These are phyloP conservation scores for Syngnathus scovelli DNA, from an alignment of 2,113 vertebrate genomes.

Conservation along the genomic window DNA sequence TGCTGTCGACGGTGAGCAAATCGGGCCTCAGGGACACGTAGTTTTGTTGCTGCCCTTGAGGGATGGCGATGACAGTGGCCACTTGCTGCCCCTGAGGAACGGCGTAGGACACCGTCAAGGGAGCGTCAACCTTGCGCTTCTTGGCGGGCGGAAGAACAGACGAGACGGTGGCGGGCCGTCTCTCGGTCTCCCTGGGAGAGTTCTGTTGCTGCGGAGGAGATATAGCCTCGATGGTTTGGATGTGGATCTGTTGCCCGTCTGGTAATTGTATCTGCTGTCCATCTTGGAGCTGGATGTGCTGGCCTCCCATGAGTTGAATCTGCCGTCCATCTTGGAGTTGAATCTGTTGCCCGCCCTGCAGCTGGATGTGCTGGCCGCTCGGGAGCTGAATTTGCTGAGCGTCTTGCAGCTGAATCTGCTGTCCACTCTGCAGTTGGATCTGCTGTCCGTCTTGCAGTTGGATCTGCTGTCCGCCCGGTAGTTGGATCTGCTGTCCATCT, in stretches of 20 bases:
- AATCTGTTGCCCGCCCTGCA: constrained; percentile 28
- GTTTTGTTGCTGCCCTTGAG: constrained; percentile 96
- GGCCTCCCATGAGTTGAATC: constrained; percentile 28
- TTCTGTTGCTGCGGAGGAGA: constrained; percentile 85
- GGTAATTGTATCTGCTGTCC: constrained; percentile 57
- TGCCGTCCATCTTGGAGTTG: constrained; percentile 32
- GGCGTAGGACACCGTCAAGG: constrained; percentile 91
- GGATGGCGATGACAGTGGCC: constrained; percentile 93
- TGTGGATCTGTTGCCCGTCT: constrained; percentile 90
- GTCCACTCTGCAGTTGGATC: constrained; percentile 27
- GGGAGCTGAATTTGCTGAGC: constrained; percentile 80
- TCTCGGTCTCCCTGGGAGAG: constrained; percentile 85
- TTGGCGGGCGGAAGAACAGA: constrained; percentile 96
- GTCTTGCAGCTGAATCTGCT: constrained; percentile 26
- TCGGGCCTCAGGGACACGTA: constrained; percentile 95
- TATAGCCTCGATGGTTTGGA: constrained; percentile 89
- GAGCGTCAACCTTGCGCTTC: constrained; percentile 97
- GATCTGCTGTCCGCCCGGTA: constrained; percentile 46
- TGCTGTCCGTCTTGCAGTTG: constrained; percentile 43
- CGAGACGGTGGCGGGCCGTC: constrained; percentile 74
- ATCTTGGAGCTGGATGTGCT: constrained; percentile 38
- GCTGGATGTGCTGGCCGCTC: constrained; percentile 52
- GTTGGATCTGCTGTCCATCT: constrained; percentile 50
- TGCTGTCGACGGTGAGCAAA: constrained; percentile 96
- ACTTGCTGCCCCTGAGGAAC: constrained; percentile 91